Conservation (phyloP, 2,797 vertebrate genomes). For the Sebastes iracundus region DNA sequence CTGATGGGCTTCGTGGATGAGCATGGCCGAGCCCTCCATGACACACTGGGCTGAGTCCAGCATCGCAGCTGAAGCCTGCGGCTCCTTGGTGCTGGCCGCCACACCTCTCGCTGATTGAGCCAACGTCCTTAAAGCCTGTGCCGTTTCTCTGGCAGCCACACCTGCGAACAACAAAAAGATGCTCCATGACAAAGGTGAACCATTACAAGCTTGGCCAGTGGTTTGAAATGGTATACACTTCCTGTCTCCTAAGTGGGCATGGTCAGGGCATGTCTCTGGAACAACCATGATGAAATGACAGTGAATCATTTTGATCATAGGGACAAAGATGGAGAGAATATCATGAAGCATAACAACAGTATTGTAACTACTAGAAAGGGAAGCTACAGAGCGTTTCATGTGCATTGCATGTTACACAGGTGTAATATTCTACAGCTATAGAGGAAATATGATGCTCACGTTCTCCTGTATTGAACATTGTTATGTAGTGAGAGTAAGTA, state of each 20-base stretch:
- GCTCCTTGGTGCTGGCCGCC: conserved; percentile 92
- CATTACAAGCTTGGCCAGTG: too few relatives aligned
- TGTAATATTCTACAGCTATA: neutral
- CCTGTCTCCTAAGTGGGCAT: too few relatives aligned
- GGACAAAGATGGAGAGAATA: neutral
- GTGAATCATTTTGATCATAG: neutral
- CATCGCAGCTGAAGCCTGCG: conserved; percentile 92
- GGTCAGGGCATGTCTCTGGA: too few relatives aligned
- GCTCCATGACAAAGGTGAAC: neutral
- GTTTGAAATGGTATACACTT: too few relatives aligned
- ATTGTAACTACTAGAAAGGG: neutral
- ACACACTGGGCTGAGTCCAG: conserved; percentile 95
- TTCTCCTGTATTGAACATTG: neutral
- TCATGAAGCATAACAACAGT: neutral
- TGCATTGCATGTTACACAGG: neutral
- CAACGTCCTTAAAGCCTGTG: conserved; percentile 94
- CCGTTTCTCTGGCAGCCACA: conserved; percentile 96
- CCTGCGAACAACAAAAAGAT: conserved; percentile 74
- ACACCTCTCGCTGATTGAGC: conserved; percentile 96
- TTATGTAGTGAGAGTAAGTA: neutral
- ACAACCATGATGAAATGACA: neutral
- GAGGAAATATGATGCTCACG: neutral
- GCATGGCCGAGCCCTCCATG: conserved; percentile 97
- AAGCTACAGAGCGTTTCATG: neutral
- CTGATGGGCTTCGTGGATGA: conserved; percentile 97